A percentile compares a stretch with the other conserved stretches of the same genome.
These are phyloP conservation scores for Todiramphus chloris DNA, from an alignment of 2,113 vertebrate species.

Conservation along the genomic window DNA sequence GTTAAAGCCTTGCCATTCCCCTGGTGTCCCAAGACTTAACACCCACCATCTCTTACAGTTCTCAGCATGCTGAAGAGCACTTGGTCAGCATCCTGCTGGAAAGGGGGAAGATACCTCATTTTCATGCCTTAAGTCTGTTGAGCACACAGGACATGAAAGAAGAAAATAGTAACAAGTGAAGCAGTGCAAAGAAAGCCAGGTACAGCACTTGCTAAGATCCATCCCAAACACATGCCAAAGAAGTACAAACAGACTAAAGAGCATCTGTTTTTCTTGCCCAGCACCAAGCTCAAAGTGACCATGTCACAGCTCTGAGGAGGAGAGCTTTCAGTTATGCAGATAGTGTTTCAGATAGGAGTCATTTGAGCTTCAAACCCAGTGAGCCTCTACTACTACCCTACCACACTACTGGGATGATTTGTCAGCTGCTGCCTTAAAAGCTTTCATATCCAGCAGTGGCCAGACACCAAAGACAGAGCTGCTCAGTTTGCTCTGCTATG, in stretches of 20 bases:
- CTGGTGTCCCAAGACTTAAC: neutral
- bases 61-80: neutral
- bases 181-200: neutral
- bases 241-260: neutral
- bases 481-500: neutral
- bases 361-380: neutral
- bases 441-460: neutral
- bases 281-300: neutral
- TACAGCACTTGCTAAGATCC: neutral
- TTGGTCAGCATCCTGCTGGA: neutral
- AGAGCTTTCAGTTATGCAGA: neutral
- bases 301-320: neutral
- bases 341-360: neutral
- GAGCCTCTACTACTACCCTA: neutral
- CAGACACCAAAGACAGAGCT: neutral
- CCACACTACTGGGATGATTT: neutral
- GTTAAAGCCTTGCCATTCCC: neutral
- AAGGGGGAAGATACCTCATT: neutral
- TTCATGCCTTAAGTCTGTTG: neutral
- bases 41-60: neutral
- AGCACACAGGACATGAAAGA: neutral
- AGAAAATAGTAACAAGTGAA: neutral
- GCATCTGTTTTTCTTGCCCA: neutral
- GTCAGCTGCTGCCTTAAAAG: neutral
- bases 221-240: neutral